Evolutionary conservation across 2,797 vertebrate genomes (phyloP).

Genomic region (Tachyglossus aculeatus): DNA sequence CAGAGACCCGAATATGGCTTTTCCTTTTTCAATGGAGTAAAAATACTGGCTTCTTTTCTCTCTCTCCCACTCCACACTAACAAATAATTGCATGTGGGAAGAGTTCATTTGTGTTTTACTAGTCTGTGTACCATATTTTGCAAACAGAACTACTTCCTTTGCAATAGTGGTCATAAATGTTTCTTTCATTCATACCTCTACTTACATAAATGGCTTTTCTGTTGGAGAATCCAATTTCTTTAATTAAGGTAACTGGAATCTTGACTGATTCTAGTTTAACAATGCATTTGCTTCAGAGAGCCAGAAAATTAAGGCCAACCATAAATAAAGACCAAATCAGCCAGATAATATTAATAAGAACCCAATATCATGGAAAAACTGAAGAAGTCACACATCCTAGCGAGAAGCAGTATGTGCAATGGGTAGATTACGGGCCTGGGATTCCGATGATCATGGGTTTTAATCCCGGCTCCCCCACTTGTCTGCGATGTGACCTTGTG

Average conservation of each 20-base stretch:
- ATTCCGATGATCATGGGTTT: no score
- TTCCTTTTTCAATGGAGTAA: slow-evolving; percentile 1
- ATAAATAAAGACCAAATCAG: not conserved
- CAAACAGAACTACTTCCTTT: not conserved
- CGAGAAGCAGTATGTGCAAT: no score
- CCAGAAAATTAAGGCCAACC: not conserved
- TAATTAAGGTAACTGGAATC: not conserved
- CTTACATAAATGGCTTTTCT: not conserved
- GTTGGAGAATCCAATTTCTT: not conserved
- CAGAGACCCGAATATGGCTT: not conserved
- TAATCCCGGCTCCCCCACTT: no score
- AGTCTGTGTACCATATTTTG: not conserved
- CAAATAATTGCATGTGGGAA: no score
- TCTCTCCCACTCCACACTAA: not conserved
- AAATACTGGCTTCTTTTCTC: not conserved
- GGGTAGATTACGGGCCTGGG: no score
- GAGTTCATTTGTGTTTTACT: not conserved
- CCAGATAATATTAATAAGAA: not conserved
- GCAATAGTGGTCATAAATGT: not conserved
- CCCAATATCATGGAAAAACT: not conserved
- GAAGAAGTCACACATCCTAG: not conserved
- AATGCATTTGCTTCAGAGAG: not conserved
- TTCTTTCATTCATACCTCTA: not conserved
- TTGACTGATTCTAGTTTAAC: not conserved
- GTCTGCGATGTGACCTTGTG: no score